Evolutionary conservation across 2,797 vertebrate species (phyloP), one percentile per base, ranked within the genome.

Genomic region (Sebastes vulpes): DNA sequence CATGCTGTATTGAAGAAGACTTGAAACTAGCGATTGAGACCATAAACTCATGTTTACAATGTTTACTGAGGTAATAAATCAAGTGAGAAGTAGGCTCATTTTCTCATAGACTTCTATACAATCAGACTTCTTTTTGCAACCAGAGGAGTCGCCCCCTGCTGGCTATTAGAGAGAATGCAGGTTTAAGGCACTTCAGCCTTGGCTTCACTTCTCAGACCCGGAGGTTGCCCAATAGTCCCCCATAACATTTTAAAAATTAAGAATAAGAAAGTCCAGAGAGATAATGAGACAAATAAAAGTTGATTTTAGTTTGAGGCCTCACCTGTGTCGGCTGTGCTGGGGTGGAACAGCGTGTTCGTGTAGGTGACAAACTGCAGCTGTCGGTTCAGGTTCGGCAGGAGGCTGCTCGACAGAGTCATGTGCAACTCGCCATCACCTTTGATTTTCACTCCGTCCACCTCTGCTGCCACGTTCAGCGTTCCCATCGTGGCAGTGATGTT

Each of bases 341-440:
- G 96, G 75, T 98, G 97, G 89, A 97, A 98, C 53, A 95, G 89
- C 0, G 95, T 97, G 94, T 97, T 98, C 48, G 97, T 98, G 72
- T 99, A 98, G 69, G 96, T 97, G 89, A 98, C 89, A 74, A 98
- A 97, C 89, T 98, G 97, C 73, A 99, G 94, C 95, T 99, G 98
- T 26, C 97, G 95, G 89, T 99, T 99, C 80, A 99, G 93, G 86
- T 96, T 96, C 11, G 94, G 94, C 80, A 97, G 90, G 38, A 86
- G 86, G 74, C 81, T 23, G 79, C 97, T 96, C 2, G 91, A 90
- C 56, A 98, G 73, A 4, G 87, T 95, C 88, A 98, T 96, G 66
- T 89, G 96, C 88, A 96, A 95, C 90, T 97, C 95, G 1, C 97
- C 97, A 6, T 96, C 97, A 3, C 98, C 97, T 72, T 86, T 95